Percentiles rank a stretch among this genome's conserved stretches.
These are phyloP conservation scores for Nyctibius grandis DNA, from an alignment of 2,797 vertebrate genomes.

Conservation along the genomic window DNA sequence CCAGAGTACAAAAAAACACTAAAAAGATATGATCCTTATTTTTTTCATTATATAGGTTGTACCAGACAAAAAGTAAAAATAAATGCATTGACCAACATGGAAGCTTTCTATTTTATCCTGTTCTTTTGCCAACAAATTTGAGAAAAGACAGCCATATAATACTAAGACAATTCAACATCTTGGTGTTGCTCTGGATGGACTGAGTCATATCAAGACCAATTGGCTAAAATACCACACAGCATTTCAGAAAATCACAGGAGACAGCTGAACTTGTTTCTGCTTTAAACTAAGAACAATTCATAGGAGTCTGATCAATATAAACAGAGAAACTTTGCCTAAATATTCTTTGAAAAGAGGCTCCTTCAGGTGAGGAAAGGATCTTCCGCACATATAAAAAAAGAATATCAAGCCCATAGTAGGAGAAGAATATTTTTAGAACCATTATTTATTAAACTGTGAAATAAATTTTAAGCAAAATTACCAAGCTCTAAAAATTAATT, in stretches of 20 bases:
- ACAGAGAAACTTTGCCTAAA: neutral
- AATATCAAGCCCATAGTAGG: rapidly evolving
- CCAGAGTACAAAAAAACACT: neutral
- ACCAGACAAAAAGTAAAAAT: neutral
- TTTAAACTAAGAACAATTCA: neutral
- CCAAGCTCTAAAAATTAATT: neutral
- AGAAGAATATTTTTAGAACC: neutral
- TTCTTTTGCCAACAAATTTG: neutral
- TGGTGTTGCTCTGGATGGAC: neutral
- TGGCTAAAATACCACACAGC: neutral
- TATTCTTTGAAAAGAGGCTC: neutral
- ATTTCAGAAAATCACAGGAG: neutral
- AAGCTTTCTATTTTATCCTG: neutral
- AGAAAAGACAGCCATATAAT: neutral
- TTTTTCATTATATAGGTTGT: neutral
- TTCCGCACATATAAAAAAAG: neutral
- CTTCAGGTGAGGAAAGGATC: neutral
- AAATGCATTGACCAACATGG: rapidly evolving
- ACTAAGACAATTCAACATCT: neutral
- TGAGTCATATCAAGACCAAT: neutral
- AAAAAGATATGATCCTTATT: neutral
- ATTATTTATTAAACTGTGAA: neutral
- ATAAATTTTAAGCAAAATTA: neutral
- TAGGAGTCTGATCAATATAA: neutral
- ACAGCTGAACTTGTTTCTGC: neutral